phyloP scores from a whole-genome alignment of 2,888 invertebrate species.

The Galerucella pusilla region DNA sequence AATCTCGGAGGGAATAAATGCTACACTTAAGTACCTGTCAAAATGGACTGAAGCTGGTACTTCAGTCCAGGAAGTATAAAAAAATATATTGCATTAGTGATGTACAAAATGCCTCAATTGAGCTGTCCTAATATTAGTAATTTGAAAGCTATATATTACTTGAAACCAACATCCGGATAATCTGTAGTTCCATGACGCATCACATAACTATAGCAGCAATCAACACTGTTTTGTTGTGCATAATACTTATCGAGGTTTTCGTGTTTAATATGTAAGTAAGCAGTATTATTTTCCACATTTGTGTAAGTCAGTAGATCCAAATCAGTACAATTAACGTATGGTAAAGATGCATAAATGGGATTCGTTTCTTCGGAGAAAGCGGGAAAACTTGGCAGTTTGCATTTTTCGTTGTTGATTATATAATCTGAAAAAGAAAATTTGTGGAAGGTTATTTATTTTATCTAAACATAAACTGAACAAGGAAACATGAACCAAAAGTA shows the following conservation, averaged over 20 bases:
- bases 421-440: conserved; percentile 43
- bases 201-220: conserved; percentile 55
- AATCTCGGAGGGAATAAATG: too few species aligned
- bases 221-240: conserved; percentile 36
- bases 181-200: conserved; percentile 45
- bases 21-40: too few species aligned
- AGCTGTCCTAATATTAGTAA: neutral
- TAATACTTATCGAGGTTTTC: conserved; percentile 45
- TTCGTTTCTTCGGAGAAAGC: conserved; percentile 46
- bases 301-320: conserved; percentile 48
- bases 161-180: conserved; percentile 49
- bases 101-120: too few species aligned
- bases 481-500: neutral
- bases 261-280: conserved; percentile 49
- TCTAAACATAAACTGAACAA: too few species aligned
- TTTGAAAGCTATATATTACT: conserved; percentile 37
- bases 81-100: too few species aligned
- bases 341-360: conserved; percentile 37
- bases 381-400: conserved; percentile 51
- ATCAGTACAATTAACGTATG: conserved; percentile 47
- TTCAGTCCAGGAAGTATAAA: too few species aligned
- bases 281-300: conserved; percentile 44
- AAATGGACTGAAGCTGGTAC: too few species aligned
- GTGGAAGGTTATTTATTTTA: neutral
- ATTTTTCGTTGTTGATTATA: conserved; percentile 50